phyloP scores from a whole-genome alignment of 2,797 vertebrate species.

The Sebastes paucispinis region DNA sequence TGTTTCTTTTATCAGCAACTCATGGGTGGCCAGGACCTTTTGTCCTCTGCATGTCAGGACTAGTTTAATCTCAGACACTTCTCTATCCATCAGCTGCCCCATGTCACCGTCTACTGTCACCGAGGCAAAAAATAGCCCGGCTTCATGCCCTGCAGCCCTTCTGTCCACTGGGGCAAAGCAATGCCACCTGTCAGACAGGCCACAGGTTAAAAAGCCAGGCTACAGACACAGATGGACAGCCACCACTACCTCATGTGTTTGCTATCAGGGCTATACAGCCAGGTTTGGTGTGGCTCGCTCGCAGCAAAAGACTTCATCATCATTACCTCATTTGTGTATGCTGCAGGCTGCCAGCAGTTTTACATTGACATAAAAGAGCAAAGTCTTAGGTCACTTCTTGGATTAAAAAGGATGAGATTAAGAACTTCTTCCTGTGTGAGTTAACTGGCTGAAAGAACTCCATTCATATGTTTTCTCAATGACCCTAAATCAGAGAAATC shows the following conservation, averaged over 20 bases:
- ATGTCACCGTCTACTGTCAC: constrained; percentile 53
- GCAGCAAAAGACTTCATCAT: constrained; percentile 27
- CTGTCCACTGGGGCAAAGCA: constrained; percentile 48
- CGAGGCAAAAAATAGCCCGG: constrained; percentile 66
- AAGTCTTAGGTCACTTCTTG: constrained; percentile 44
- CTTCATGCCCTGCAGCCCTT: not conserved
- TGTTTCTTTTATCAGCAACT: constrained; percentile 1
- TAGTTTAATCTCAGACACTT: constrained; percentile 44
- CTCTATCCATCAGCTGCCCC: constrained; percentile 64
- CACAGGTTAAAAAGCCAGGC: constrained; percentile 58
- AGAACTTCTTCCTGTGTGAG: constrained; percentile 29
- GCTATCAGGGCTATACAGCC: constrained; percentile 47
- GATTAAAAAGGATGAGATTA: constrained; percentile 39
- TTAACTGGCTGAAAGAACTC: constrained; percentile 18
- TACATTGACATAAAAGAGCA: constrained; percentile 41
- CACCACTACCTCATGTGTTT: constrained; percentile 62
- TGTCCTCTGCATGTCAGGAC: constrained; percentile 42
- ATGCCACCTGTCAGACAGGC: constrained; percentile 67
- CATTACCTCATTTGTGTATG: constrained; percentile 63
- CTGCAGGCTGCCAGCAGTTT: constrained; percentile 13
- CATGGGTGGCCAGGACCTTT: constrained; percentile 43
- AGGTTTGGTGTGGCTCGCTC: constrained; percentile 52
- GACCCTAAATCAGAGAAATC: constrained; percentile 5
- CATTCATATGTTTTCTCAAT: constrained; percentile 21
- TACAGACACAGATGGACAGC: constrained; percentile 59